A percentile compares a stretch with the other conserved stretches of the same genome.
Conservation (phyloP, 2,797 vertebrate species). For the Botia almorhae region DNA sequence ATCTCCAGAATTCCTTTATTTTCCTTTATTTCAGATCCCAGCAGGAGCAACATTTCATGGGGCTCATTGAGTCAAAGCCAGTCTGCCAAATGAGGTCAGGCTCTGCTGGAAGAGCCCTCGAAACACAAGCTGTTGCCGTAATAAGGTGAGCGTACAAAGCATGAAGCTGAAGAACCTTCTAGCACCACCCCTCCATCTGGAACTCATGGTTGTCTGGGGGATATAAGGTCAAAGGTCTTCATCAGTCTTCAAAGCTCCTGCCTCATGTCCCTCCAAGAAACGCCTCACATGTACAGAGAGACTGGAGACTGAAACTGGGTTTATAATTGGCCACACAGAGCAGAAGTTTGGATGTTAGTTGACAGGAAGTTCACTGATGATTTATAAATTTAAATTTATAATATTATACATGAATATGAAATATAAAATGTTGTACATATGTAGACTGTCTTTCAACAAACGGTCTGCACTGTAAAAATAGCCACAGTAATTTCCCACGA, state of each 20-base stretch:
- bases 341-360: constrained; percentile 34
- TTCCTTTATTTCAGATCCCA: constrained; percentile 48
- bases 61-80: constrained; percentile 55
- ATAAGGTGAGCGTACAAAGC: constrained; percentile 60
- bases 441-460: not conserved
- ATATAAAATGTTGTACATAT: not conserved
- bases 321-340: constrained; percentile 59
- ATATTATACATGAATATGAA: not conserved
- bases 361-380: constrained; percentile 34
- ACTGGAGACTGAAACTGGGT: constrained; percentile 46
- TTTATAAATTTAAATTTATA: not conserved
- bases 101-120: constrained; percentile 56
- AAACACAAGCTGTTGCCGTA: constrained; percentile 64
- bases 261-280: constrained; percentile 55
- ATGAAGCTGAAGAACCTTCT: constrained; percentile 55
- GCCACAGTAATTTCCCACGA: not conserved
- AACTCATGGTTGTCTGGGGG: constrained; percentile 58
- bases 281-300: constrained; percentile 44
- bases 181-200: constrained; percentile 60
- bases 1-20: constrained; percentile 57
- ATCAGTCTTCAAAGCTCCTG: constrained; percentile 50
- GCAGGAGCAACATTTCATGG: constrained; percentile 52
- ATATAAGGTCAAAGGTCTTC: constrained; percentile 57
- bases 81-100: constrained; percentile 61
- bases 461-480: not conserved